Conservation (phyloP, 2,888 invertebrate genomes). For the Gryllus longicercus region DNA sequence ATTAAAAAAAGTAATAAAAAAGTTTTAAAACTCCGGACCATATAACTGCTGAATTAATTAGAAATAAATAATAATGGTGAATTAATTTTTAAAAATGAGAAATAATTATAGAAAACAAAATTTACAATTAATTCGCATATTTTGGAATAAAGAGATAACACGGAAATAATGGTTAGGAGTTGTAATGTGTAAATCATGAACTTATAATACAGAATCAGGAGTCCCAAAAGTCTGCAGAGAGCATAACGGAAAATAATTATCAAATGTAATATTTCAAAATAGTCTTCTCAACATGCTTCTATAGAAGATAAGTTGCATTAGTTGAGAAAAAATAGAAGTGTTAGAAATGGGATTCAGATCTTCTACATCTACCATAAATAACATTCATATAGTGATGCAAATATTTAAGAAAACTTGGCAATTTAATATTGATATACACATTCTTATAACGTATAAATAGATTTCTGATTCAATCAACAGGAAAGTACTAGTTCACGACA, state of each 20-base stretch:
- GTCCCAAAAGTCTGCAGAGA: constrained; percentile 31
- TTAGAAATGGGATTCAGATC: constrained; percentile 28
- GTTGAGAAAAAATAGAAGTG: constrained; percentile 28
- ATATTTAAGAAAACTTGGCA: neutral
- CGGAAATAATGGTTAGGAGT: constrained; percentile 27
- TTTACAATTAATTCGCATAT: no score
- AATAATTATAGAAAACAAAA: neutral
- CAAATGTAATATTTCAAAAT: constrained; percentile 31
- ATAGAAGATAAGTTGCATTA: constrained; percentile 23
- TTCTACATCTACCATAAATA: neutral
- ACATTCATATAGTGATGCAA: neutral
- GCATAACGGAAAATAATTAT: constrained; percentile 30
- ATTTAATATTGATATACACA: neutral
- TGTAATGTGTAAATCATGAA: constrained; percentile 18
- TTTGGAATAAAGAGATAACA: neutral
- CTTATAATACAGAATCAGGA: constrained; percentile 28
- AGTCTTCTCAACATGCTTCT: constrained; percentile 31
- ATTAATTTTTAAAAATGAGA: neutral
- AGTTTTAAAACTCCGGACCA: neutral
- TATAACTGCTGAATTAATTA: neutral
- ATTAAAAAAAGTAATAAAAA: neutral
- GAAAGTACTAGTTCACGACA: neutral
- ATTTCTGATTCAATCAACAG: neutral
- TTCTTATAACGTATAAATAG: neutral
- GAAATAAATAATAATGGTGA: neutral